Base-by-base conservation (phyloP, 2,888 invertebrate genomes). In the Temnothorax unifasciatus region DNA sequence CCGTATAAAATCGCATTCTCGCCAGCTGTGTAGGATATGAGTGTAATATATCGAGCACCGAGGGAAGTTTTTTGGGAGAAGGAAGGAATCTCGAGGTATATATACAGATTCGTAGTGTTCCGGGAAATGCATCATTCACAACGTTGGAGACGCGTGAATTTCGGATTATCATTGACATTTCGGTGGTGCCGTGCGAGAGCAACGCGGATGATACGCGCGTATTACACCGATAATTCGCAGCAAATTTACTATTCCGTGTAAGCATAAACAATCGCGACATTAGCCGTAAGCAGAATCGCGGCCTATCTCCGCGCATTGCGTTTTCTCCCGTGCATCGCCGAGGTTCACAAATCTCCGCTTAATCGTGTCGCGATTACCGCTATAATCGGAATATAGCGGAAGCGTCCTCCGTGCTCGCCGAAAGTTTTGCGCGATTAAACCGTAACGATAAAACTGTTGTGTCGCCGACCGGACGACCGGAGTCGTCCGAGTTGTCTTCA, bases 241-340 rank as follows among this genome's bases (percentile, higher is more conserved):
- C 71, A 83, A 88, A 90, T 90, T 88, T 90, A 86, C 85, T 81
- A 89, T 90, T 89, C 85, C 63, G 59, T 74, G 76, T 71, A 47
- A 52, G 88, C 85, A 87, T 90, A 90, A 89, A 90, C 89, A 90
- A 86, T 85, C 85, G 57, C 61, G 75, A 83, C 85, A 68, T 63
- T 38, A 82, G 34, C 68, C 54, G 69, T 68, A 29, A 52, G 38
- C 52, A 59, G 44, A 79, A 79, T 79, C 79, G 68, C 52, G 66
- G 29, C 29, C 79, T 76, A 71, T 88, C 82, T 88, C 63, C 18
- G 57, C 13, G 18, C 15, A 1, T 50, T 57, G 18, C 15, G 4
- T 50, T 57, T 66, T 29, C n/a, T 34, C 50, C 13, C 44, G 61
- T 66, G 44, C 73, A 34, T 66, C 54, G 69, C 69, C 69, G 68